A percentile compares a stretch with the other conserved stretches of the same genome.
Evolutionary conservation across 2,888 invertebrate species (phyloP).

Genomic region (Ochropacha duplaris): DNA sequence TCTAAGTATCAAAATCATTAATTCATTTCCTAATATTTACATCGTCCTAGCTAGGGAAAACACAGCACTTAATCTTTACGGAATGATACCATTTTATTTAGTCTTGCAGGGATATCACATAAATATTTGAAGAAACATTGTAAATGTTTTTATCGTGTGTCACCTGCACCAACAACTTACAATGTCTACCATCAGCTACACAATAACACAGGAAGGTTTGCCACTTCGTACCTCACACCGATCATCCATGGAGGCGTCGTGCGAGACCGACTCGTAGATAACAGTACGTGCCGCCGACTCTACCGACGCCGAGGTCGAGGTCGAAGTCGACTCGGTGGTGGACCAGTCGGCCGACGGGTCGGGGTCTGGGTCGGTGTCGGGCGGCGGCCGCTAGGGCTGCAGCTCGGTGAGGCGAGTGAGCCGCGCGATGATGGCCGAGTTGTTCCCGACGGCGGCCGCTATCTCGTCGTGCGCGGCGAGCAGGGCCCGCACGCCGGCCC

Average conservation of each 20-base stretch:
- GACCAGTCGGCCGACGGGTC: too few species aligned
- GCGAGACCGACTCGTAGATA: slow-evolving; percentile 32
- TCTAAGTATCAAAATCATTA: too few species aligned
- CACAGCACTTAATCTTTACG: background rate
- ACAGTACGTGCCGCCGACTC: slow-evolving; percentile 40
- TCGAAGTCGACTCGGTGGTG: background rate
- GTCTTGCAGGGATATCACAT: too few species aligned
- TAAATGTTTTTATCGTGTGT: too few species aligned
- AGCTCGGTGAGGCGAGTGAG: slow-evolving; percentile 27
- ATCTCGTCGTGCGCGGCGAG: slow-evolving; percentile 59
- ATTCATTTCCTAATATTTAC: too few species aligned
- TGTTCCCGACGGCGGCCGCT: slow-evolving; percentile 36
- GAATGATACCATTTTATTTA: background rate
- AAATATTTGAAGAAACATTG: too few species aligned
- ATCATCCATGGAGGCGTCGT: slow-evolving; percentile 1
- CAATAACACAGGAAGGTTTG: slow-evolving; percentile 1
- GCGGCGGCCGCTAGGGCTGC: slow-evolving; percentile 28
- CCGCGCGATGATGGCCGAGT: slow-evolving; percentile 45
- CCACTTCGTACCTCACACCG: background rate
- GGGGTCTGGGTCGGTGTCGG: background rate
- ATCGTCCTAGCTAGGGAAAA: too few species aligned
- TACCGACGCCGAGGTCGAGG: background rate
- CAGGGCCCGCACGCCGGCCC: slow-evolving; percentile 59
- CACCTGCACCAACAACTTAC: too few species aligned
- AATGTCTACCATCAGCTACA: background rate